Percentiles rank a stretch among this genome's conserved stretches.
Conservation (phyloP, 2,113 vertebrate genomes). For the Zonotrichia leucophrys region DNA sequence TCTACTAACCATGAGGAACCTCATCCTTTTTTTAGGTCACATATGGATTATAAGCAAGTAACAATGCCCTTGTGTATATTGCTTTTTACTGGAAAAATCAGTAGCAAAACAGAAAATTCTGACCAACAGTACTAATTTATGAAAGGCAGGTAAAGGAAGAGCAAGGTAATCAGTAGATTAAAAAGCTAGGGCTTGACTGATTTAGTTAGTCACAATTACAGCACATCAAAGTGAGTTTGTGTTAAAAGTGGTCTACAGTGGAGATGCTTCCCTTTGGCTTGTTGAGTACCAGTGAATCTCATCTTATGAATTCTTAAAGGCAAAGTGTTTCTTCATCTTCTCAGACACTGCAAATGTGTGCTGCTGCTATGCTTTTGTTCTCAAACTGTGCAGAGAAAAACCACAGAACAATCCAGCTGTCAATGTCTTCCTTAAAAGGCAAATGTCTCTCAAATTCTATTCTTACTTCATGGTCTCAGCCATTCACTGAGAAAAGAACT, state of each 20-base stretch:
- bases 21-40: neutral
- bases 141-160: neutral
- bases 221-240: neutral
- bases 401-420: neutral
- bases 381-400: neutral
- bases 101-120: neutral
- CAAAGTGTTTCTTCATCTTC: neutral
- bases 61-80: neutral
- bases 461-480: neutral
- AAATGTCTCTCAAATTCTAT: neutral
- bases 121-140: neutral
- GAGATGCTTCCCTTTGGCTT: neutral
- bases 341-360: neutral
- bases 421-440: neutral
- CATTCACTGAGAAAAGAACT: neutral
- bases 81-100: constrained; percentile 5
- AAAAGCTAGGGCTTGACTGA: neutral
- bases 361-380: neutral
- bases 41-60: neutral
- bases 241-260: neutral
- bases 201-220: constrained; percentile 38
- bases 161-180: neutral
- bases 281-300: neutral
- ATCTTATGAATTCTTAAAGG: neutral
- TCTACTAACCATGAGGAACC: neutral